These are phyloP conservation scores for Auanema freiburgensis DNA, from an alignment of 2,888 invertebrate species.

Conservation along the genomic window DNA sequence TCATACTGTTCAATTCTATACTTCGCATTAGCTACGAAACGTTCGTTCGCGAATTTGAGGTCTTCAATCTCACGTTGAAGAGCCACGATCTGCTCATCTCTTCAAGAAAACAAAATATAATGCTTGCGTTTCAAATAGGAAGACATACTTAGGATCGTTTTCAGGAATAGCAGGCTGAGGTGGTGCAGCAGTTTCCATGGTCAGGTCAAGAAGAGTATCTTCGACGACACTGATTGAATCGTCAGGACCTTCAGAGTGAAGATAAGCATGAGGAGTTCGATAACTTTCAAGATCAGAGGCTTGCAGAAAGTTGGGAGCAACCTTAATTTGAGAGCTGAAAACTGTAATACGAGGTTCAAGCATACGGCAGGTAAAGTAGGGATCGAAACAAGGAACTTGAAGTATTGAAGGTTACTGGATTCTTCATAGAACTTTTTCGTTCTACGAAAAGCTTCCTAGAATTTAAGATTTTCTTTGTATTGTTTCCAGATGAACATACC, in stretches of 20 bases:
- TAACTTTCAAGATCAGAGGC: constrained; percentile 85
- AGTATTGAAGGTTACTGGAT: constrained; percentile 92
- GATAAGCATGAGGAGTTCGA: constrained; percentile 81
- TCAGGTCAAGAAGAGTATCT: constrained; percentile 46
- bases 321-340: constrained; percentile 66
- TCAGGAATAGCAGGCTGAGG: constrained; percentile 22
- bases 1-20: constrained; percentile 64
- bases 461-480: neutral
- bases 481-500: constrained; percentile 50
- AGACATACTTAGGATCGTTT: constrained; percentile 29
- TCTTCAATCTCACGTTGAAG: constrained; percentile 43
- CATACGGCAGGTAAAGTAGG: constrained; percentile 84
- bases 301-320: constrained; percentile 90
- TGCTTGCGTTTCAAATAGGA: neutral
- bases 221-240: constrained; percentile 50
- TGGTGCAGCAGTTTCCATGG: constrained; percentile 26
- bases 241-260: constrained; percentile 48
- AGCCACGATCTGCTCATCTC: constrained; percentile 41
- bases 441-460: constrained; percentile 61
- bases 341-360: neutral
- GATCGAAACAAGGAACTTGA: constrained; percentile 89
- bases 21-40: constrained; percentile 45
- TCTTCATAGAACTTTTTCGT: constrained; percentile 89
- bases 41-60: constrained; percentile 44
- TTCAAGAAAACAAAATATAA: constrained; percentile 13